A percentile compares a stretch with the other conserved stretches of the same genome.
Evolutionary conservation across 1,140 invertebrate species (phyloP).

Genomic region (Streblospio benedicti): DNA sequence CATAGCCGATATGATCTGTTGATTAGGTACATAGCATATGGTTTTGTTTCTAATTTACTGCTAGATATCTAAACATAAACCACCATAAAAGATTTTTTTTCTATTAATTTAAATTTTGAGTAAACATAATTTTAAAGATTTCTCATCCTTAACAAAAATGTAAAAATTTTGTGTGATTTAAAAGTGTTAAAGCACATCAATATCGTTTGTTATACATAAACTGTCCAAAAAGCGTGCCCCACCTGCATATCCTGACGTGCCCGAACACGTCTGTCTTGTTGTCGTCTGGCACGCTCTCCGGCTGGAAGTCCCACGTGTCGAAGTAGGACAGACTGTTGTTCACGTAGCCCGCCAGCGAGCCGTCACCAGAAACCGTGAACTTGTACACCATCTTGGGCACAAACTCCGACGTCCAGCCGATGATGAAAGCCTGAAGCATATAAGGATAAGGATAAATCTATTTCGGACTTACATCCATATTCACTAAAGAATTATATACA

Average conservation of each 20-base stretch:
- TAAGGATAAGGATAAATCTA: too few relatives aligned
- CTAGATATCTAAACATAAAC: too few relatives aligned
- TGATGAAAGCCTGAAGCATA: conserved; percentile 35
- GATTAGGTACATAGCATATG: too few relatives aligned
- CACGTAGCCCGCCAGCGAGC: conserved; percentile 66
- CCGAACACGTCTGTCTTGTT: conserved; percentile 43
- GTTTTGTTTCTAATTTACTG: too few relatives aligned
- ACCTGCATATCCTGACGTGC: conserved; percentile 57
- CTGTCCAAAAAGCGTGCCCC: conserved; percentile 17
- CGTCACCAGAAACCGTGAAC: conserved; percentile 53
- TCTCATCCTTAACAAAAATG: too few relatives aligned
- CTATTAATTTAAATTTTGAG: too few relatives aligned
- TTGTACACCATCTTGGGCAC: conserved; percentile 44
- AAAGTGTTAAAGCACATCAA: not conserved
- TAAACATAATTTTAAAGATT: too few relatives aligned
- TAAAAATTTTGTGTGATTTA: too few relatives aligned
- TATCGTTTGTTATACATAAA: not conserved
- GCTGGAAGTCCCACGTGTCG: conserved; percentile 60
- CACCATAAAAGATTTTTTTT: too few relatives aligned
- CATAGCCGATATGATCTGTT: too few relatives aligned
- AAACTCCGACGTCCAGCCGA: conserved; percentile 43
- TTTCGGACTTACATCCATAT: too few relatives aligned
- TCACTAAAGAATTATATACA: too few relatives aligned
- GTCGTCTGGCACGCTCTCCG: conserved; percentile 29
- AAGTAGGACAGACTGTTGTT: conserved; percentile 76